Conservation (phyloP, 2,113 vertebrate species). For the Halcyon malimbica region DNA sequence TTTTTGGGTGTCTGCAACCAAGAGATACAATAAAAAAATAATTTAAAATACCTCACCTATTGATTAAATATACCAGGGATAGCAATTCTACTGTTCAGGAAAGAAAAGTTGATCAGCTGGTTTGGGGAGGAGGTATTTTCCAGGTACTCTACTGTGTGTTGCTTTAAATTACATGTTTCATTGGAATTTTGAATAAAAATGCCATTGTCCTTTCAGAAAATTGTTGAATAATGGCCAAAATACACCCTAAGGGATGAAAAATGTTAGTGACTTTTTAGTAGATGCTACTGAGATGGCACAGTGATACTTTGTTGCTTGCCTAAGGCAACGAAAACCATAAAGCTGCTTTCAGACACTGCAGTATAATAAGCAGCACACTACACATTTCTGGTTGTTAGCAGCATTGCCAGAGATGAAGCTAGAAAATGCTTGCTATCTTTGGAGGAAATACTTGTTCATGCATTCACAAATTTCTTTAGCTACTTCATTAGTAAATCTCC, state of each 20-base stretch:
- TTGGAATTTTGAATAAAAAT: neutral
- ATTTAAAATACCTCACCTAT: neutral
- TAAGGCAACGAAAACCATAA: neutral
- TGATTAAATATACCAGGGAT: neutral
- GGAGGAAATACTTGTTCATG: neutral
- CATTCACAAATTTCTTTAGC: neutral
- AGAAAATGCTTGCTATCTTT: neutral
- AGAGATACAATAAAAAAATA: neutral
- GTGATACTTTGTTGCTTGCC: neutral
- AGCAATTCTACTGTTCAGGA: neutral
- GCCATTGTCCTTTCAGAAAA: neutral
- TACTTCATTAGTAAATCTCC: neutral
- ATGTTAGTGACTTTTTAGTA: neutral
- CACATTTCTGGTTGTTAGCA: neutral
- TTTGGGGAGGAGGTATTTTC: neutral
- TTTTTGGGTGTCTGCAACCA: neutral
- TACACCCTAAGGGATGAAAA: neutral
- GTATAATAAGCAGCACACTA: neutral
- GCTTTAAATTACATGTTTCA: neutral
- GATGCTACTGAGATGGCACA: neutral
- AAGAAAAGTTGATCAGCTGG: neutral
- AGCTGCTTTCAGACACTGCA: neutral
- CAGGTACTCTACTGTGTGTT: neutral
- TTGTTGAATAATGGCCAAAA: neutral
- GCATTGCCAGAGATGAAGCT: neutral